Evolutionary conservation across 2,113 vertebrate species (phyloP), one percentile per base, ranked within the genome.

Genomic region (Hypocryptadius cinnamomeus): DNA sequence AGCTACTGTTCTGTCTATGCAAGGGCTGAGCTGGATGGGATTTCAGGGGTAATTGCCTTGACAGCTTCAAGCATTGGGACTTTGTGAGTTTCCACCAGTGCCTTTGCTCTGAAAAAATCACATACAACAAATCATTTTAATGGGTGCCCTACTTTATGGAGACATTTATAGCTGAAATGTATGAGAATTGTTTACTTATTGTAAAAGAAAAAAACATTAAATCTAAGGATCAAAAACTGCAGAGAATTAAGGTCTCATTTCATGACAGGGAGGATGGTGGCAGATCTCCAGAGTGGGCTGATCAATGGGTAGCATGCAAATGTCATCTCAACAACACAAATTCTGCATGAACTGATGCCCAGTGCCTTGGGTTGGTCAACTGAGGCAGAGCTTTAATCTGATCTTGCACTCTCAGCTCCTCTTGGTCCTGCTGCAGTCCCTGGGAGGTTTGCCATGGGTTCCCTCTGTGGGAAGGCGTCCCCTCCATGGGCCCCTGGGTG

Each of bases 61-160:
- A 96, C 94, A 94, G 91, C 90, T 95, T 92, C 89, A 91, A 91
- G 76, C 76, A 45, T 60, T 87, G 87, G 72, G 93, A 74, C 64
- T 94, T 91, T 71, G 74, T 91, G 91, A 95, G 69, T 94, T 96
- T 96, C 91, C 87, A 95, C 90, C 79, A 92, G 76, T 1, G 60
- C 64, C 53, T 95, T 90, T 85, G 72, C 87, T 91, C 85, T 56
- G 60, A 94, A 92, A 92, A 94, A 92, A 87, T 94, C 79, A 39
- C 87, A 89, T 94, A 86, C 94, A 95, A 92, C 93, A 94, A 96
- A 96, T 96, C 94, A 95, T 96, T 96, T 96, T 95, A 95, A 94
- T 96, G 93, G 71, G 60, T 83, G 68, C 83, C 91, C 90, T 94
- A 90, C 94, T 95, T 96, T 94, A 84, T 54, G 37, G 76, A 87